Base-by-base conservation (phyloP, 2,888 invertebrate species). In the Nomada flava region DNA sequence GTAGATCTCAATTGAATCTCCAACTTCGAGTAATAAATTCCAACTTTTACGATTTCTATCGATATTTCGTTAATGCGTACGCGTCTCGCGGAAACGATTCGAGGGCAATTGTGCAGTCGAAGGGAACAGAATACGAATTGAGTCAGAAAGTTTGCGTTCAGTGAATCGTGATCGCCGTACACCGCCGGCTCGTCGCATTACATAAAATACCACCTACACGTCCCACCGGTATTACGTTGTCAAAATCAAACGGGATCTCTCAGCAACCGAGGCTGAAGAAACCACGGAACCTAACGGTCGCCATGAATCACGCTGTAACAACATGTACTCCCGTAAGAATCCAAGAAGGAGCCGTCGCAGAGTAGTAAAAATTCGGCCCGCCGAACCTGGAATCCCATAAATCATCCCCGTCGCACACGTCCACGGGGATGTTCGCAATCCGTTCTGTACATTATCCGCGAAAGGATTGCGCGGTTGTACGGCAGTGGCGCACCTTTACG, bases 391-490 rank as follows among this genome's bases (percentile, higher is more conserved):
- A 74, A 60, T 55, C 60, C 59, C 53, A 74, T 62, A 29, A 60
- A 67, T 52, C 63, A 53, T n/a, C n/a, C 53, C 23, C 62, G 47
- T 42, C 62, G 13, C 57, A 11, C 29, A 47, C 11, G 72, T 72
- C 68, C 69, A 42, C 69, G 52, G 60, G 63, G 52, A 63, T 47
- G 50, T 62, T 73, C 67, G 52, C 67, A 44, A 36, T 44, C 52
- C 50, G 42, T 47, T 78, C 60, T 47, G 67, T 52, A 29, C 23
- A 29, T 23, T 83, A 73, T 9, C 75, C 82, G 76, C 75, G 86
- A 86, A 86, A 84, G 82, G 77, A 57, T 64, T 50, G 73, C 60
- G 60, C 67, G 69, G 47, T 76, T 55, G n/a, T 67, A 52, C 47
- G 67, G n/a, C 65, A 9, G 20, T n/a, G 42, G 73, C 76, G 80